Evolutionary conservation across 2,888 invertebrate genomes (phyloP).

Genomic region (Clostera curtula): DNA sequence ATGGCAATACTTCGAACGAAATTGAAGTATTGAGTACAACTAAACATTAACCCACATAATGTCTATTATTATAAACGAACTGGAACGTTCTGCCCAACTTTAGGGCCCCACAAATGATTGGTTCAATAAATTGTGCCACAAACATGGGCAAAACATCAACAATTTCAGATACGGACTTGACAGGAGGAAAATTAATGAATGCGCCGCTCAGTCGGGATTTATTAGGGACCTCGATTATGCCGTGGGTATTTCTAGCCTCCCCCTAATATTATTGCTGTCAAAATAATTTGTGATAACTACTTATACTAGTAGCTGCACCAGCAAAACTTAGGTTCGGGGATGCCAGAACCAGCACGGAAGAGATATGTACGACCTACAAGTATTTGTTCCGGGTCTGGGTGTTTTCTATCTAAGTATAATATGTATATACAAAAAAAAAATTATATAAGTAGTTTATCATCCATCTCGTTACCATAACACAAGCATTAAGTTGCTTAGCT

Average conservation of each 20-base stretch:
- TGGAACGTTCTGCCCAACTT: constrained; percentile 36
- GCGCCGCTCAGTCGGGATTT: constrained; percentile 56
- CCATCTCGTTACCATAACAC: too few relatives aligned
- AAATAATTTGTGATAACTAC: constrained; percentile 12
- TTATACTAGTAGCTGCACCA: too few relatives aligned
- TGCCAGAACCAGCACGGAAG: neutral
- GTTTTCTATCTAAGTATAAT: too few relatives aligned
- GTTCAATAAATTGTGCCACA: constrained; percentile 53
- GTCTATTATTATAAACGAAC: constrained; percentile 43
- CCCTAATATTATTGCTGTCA: constrained; percentile 23
- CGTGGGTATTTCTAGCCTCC: constrained; percentile 23
- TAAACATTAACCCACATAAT: constrained; percentile 19
- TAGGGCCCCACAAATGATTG: constrained; percentile 45
- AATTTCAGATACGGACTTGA: constrained; percentile 62
- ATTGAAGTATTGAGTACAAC: constrained; percentile 12
- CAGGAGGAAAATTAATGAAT: constrained; percentile 64
- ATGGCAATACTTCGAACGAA: too few relatives aligned
- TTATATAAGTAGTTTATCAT: too few relatives aligned
- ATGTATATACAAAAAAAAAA: too few relatives aligned
- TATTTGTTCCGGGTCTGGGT: too few relatives aligned
- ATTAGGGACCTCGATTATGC: constrained; percentile 49
- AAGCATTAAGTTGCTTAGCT: too few relatives aligned
- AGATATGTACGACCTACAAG: too few relatives aligned
- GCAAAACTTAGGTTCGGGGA: neutral
- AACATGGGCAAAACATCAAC: constrained; percentile 67